A percentile compares a stretch with the other conserved stretches of the same genome.
Evolutionary conservation across 1,140 invertebrate species (phyloP).

Genomic region (Nilaparvata lugens): DNA sequence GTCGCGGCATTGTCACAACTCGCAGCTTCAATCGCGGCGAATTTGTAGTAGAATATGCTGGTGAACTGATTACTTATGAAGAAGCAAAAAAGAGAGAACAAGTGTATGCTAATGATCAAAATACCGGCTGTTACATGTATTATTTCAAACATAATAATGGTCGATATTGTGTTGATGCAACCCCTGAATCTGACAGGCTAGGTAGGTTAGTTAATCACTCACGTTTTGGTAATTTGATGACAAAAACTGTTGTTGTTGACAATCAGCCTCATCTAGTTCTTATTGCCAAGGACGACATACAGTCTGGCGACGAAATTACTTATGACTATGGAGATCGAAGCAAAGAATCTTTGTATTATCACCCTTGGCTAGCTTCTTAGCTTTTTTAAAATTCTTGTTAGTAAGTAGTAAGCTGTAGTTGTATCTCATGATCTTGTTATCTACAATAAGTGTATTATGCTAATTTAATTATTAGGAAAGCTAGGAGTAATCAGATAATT

Average conservation of each 20-base stretch:
- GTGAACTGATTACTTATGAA: conserved; percentile 77
- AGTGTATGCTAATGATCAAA: conserved; percentile 75
- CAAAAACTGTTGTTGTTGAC: conserved; percentile 73
- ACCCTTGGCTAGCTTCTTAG: conserved; percentile 83
- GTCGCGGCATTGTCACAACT: conserved; percentile 67
- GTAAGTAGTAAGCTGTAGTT: no score
- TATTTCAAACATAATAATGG: conserved; percentile 88
- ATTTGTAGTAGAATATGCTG: conserved; percentile 95
- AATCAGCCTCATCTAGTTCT: conserved; percentile 76
- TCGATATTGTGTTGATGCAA: conserved; percentile 96
- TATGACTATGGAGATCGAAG: conserved; percentile 98
- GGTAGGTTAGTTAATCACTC: conserved; percentile 96
- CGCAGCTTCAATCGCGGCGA: conserved; percentile 73
- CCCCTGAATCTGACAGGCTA: conserved; percentile 75
- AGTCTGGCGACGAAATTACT: conserved; percentile 77
- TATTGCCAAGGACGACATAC: conserved; percentile 81
- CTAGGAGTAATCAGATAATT: no score
- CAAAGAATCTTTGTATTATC: conserved; percentile 73
- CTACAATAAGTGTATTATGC: no score
- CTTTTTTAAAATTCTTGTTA: no score
- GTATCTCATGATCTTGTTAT: no score
- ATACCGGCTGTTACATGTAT: conserved; percentile 98
- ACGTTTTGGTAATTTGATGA: conserved; percentile 79
- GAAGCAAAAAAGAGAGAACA: conserved; percentile 77
- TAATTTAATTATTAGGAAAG: no score